Evolutionary conservation across 2,888 invertebrate species (phyloP), one percentile per base, ranked within the genome.

Genomic region (Drosophila sordidula): DNA sequence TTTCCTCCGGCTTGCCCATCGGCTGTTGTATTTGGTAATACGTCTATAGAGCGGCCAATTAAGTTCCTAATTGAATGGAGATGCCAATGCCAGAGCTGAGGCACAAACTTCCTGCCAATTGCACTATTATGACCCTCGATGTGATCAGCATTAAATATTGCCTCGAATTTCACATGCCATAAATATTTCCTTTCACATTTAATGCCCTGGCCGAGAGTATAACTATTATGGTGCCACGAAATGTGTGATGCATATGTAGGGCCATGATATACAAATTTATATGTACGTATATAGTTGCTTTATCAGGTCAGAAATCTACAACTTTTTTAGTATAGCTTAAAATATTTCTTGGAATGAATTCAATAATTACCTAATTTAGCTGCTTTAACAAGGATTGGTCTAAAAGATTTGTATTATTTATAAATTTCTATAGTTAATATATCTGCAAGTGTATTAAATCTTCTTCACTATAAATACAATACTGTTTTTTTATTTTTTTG

Each of bases 41-140:
- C 73, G 47, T 64, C 61, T 50, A 51, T 59, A 50, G 55, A 68
- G 61, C 68, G 64, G 63, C 78, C 83, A 82, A 89, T 87, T 86
- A 80, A 75, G 58, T 67, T 75, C 62, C 79, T 87, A 88, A 88
- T 89, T 89, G 79, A 89, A 86, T 90, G 69, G 57, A 80, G 73
- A 32, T 11, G 32, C 32, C 4, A 34, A 34, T 34, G 11, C 12
- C 34, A 55, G 49, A 70, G 61, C 66, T 41, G 50, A 58, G 57
- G 49, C 62, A 61, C 45, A 45, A 64, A 25, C 52, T 57, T 61
- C 52, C 45, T 45, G 42, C 38, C 75, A 71, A 78, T 85, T 81
- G 78, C 82, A 71, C 29, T 75, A 79, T 62, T 54, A 75, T 66
- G 47, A 58, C 65, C 44, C 42, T 51, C 64, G 52, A 55, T 71